Evolutionary conservation across 2,888 invertebrate genomes (phyloP).

Genomic region (Entomobrya multifasciata): DNA sequence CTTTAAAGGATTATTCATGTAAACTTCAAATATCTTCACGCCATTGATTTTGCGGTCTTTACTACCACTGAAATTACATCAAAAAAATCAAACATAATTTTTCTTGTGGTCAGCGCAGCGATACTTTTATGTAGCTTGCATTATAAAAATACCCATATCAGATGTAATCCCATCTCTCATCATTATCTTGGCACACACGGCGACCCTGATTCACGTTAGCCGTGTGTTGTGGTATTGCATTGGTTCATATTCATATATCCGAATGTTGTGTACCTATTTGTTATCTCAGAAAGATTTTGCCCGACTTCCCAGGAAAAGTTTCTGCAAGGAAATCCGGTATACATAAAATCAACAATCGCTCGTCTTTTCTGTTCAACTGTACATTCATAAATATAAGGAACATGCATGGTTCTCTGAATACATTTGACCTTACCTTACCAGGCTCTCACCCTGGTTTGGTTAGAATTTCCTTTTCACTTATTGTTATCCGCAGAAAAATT

Average conservation of each 20-base stretch:
- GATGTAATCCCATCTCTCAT: not conserved
- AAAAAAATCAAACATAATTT: constrained; percentile 46
- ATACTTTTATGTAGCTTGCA: no score
- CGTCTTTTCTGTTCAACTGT: not conserved
- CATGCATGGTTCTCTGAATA: not conserved
- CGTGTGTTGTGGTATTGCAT: no score
- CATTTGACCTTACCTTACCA: constrained; percentile 53
- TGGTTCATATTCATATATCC: not conserved
- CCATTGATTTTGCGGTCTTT: constrained; percentile 68
- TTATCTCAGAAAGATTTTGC: constrained; percentile 45
- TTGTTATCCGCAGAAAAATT: constrained; percentile 30
- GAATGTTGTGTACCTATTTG: not conserved
- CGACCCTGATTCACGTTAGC: constrained; percentile 34
- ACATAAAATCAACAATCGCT: constrained; percentile 39
- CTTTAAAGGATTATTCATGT: constrained; percentile 40
- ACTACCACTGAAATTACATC: constrained; percentile 49
- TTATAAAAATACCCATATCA: constrained; percentile 33
- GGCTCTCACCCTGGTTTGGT: not conserved
- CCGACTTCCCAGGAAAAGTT: constrained; percentile 68
- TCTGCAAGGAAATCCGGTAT: constrained; percentile 68
- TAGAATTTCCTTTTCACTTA: constrained; percentile 25
- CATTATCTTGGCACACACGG: constrained; percentile 29
- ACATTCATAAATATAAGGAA: not conserved
- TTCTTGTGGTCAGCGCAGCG: constrained; percentile 51
- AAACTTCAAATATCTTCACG: constrained; percentile 52